These are phyloP conservation scores for Pardalotus punctatus DNA, from an alignment of 2,113 vertebrate species.

Conservation along the genomic window DNA sequence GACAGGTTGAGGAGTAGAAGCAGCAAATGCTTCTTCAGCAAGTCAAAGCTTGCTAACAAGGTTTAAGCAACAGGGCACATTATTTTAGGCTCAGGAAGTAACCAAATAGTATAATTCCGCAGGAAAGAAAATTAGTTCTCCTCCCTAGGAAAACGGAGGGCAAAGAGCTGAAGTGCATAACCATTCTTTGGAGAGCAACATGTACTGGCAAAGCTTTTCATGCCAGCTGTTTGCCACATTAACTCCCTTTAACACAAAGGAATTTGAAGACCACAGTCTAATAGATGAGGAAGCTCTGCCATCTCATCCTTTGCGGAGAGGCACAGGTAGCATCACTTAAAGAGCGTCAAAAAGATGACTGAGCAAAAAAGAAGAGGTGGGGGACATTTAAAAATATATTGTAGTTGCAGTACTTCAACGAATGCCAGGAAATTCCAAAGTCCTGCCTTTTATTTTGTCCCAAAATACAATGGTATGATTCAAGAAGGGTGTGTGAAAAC, in stretches of 20 bases:
- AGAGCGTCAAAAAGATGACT: neutral
- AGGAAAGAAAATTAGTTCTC: conserved; percentile 7
- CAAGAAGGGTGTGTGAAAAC: neutral
- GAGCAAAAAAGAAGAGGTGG: neutral
- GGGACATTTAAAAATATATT: neutral
- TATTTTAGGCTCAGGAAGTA: conserved; percentile 32
- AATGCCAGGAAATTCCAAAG: conserved; percentile 36
- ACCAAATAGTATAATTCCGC: neutral
- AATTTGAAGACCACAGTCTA: neutral
- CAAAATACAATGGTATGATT: neutral
- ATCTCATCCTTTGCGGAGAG: neutral
- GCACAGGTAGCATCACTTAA: neutral
- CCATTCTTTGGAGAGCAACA: neutral
- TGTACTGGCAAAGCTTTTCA: neutral
- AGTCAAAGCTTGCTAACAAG: neutral
- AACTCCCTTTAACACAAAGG: neutral
- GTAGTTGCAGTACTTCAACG: neutral
- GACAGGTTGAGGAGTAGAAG: neutral
- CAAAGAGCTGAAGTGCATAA: neutral
- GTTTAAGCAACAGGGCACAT: neutral
- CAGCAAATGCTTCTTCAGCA: neutral
- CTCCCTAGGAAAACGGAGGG: neutral
- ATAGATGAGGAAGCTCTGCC: neutral
- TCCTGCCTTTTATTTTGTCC: conserved; percentile 20
- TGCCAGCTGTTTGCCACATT: neutral